These are phyloP conservation scores for Cyprinella venusta DNA, from an alignment of 2,797 vertebrate species.

Conservation along the genomic window DNA sequence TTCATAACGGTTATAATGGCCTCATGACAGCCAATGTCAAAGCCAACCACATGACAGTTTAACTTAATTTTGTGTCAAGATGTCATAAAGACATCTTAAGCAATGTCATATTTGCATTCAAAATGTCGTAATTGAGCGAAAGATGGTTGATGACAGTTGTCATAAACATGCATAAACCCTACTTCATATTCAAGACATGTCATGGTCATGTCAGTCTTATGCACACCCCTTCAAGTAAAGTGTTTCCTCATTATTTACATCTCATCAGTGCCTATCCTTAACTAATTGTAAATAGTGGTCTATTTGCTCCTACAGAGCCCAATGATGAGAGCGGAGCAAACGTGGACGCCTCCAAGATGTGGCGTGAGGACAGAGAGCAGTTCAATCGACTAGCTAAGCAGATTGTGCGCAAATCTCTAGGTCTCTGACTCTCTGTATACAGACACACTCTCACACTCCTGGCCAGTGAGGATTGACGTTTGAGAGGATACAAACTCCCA, in stretches of 20 bases:
- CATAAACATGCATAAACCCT: no score
- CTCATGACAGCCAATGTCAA: no score
- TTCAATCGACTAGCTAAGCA: slow-evolving; percentile 93
- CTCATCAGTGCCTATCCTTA: slow-evolving; percentile 34
- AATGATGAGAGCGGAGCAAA: slow-evolving; percentile 98
- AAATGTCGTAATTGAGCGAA: no score
- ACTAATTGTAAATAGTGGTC: slow-evolving; percentile 7
- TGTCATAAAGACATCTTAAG: no score
- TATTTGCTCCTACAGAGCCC: slow-evolving; percentile 79
- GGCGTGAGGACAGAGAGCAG: slow-evolving; percentile 93
- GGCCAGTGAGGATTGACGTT: slow-evolving; percentile 20
- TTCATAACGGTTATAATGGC: no score
- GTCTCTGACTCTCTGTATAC: slow-evolving; percentile 76
- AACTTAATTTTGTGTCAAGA: no score
- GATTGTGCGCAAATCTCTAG: slow-evolving; percentile 92
- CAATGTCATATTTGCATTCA: no score
- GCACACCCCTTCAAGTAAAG: no score
- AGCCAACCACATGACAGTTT: no score
- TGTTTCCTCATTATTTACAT: not conserved
- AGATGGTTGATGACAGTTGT: no score
- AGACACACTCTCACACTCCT: slow-evolving; percentile 27
- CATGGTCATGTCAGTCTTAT: no score
- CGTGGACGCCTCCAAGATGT: slow-evolving; percentile 97
- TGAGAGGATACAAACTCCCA: slow-evolving; percentile 6
- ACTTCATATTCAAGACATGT: no score